phyloP scores from a whole-genome alignment of 2,797 vertebrate species.

The Numenius phaeopus region DNA sequence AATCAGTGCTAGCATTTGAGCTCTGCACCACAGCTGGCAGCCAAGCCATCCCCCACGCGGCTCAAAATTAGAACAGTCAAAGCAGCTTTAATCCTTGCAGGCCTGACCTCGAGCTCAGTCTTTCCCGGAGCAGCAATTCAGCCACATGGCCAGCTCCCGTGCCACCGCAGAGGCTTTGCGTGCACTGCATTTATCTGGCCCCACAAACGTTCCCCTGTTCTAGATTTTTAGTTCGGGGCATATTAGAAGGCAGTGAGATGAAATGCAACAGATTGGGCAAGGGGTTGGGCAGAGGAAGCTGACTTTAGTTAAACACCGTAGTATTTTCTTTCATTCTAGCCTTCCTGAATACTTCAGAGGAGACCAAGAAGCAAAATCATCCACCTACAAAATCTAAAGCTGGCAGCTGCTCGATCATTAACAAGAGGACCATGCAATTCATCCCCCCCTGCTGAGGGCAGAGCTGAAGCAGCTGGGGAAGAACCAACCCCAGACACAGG shows the following conservation, averaged over 20 bases:
- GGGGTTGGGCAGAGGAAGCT: neutral
- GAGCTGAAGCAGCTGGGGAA: neutral
- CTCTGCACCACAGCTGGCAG: neutral
- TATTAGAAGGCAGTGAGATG: fast-evolving
- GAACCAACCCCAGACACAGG: neutral
- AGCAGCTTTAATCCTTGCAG: slow-evolving; percentile 12
- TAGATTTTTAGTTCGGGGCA: neutral
- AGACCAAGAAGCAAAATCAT: neutral
- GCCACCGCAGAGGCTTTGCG: neutral
- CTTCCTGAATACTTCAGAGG: neutral
- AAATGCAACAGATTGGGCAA: neutral
- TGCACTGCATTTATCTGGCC: neutral
- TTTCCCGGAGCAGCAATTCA: neutral
- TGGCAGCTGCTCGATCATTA: neutral
- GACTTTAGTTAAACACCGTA: neutral
- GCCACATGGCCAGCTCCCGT: neutral
- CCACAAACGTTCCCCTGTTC: neutral
- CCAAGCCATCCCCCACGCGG: neutral
- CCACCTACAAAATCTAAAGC: neutral
- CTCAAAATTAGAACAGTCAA: slow-evolving; percentile 23
- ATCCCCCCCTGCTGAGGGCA: neutral
- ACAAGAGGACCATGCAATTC: fast-evolving
- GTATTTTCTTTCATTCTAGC: neutral
- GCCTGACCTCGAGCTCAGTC: neutral
- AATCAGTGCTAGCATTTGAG: neutral